These are phyloP conservation scores for Sarotherodon lohbergeri DNA, from an alignment of 2,113 vertebrate genomes.

Conservation along the genomic window DNA sequence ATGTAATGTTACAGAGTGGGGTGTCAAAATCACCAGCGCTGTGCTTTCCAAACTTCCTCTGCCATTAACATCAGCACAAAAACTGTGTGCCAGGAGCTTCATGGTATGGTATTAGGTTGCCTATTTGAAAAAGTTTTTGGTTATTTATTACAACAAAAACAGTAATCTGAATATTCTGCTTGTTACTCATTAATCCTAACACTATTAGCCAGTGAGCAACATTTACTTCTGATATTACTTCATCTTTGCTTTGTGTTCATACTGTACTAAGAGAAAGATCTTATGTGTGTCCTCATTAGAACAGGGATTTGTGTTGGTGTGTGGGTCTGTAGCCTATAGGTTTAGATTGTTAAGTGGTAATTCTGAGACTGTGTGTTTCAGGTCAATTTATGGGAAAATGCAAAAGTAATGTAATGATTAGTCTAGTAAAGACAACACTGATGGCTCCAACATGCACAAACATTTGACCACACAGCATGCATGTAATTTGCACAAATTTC, in stretches of 20 bases:
- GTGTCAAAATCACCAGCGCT: background rate
- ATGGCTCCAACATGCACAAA: background rate
- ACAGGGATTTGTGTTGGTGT: background rate
- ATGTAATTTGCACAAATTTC: background rate
- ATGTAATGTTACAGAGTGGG: background rate
- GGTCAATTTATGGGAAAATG: background rate
- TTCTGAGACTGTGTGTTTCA: background rate
- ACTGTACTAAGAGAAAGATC: background rate
- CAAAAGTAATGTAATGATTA: background rate
- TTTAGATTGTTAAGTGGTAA: background rate
- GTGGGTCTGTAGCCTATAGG: background rate
- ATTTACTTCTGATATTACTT: background rate
- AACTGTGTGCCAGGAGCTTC: background rate
- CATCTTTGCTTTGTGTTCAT: background rate
- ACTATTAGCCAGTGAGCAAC: background rate
- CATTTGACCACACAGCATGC: background rate
- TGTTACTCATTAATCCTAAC: background rate
- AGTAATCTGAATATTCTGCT: background rate
- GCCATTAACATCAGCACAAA: background rate
- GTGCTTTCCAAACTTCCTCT: background rate
- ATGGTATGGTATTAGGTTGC: background rate
- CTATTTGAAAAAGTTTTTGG: background rate
- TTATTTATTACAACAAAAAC: background rate
- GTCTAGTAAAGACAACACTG: background rate
- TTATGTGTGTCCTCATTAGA: background rate